Evolutionary conservation across 2,888 invertebrate species (phyloP).

Genomic region (Agriopis aurantiaria): DNA sequence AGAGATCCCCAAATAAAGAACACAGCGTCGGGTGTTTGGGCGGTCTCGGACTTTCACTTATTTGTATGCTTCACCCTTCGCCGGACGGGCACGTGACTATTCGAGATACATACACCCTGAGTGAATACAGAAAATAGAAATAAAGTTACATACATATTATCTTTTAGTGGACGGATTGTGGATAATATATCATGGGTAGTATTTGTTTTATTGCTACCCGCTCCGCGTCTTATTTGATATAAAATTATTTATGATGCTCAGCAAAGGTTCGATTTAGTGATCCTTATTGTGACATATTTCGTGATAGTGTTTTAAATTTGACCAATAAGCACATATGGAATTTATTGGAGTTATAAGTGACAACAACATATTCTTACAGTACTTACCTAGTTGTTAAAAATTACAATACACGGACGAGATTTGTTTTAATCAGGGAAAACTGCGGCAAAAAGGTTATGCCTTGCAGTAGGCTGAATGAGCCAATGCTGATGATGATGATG

Average conservation of each 20-base stretch:
- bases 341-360: not conserved
- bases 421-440: no score
- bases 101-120: conserved; percentile 86
- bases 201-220: conserved; percentile 61
- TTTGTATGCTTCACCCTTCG: conserved; percentile 85
- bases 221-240: conserved; percentile 51
- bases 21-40: conserved; percentile 80
- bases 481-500: no score
- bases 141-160: conserved; percentile 86
- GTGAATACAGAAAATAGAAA: conserved; percentile 87
- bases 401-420: no score
- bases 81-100: conserved; percentile 84
- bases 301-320: conserved; percentile 10
- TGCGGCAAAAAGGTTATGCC: no score
- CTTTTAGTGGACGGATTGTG: conserved; percentile 82
- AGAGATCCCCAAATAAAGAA: conserved; percentile 85
- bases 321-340: not conserved
- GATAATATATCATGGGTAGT: conserved; percentile 60
- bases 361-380: no score
- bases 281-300: conserved; percentile 11
- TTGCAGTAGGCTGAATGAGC: no score
- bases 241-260: conserved; percentile 35
- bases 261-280: conserved; percentile 7
- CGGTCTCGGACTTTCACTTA: conserved; percentile 84
- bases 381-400: no score